Percentiles rank a stretch among this genome's conserved stretches.
These are phyloP conservation scores for Temnothorax rugatulus DNA, from an alignment of 2,888 invertebrate genomes.

Conservation along the genomic window DNA sequence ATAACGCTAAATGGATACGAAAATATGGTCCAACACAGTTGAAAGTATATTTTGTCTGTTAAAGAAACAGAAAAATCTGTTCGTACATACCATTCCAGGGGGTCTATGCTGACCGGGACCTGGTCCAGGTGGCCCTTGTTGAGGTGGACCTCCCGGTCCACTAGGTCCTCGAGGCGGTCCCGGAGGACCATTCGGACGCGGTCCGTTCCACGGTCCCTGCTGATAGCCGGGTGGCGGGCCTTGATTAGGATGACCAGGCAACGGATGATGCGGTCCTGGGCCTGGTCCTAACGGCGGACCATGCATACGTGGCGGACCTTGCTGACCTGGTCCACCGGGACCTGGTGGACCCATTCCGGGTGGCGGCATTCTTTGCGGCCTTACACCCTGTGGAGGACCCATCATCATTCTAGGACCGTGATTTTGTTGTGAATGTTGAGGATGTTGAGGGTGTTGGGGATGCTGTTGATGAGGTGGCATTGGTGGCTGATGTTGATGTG, in stretches of 20 bases:
- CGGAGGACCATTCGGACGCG: constrained; percentile 88
- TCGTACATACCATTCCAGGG: constrained; percentile 87
- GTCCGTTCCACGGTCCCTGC: constrained; percentile 88
- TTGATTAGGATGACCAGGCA: constrained; percentile 87
- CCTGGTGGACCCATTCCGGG: constrained; percentile 87
- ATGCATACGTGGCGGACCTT: constrained; percentile 86
- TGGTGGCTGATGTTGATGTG: constrained; percentile 86
- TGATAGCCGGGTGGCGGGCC: constrained; percentile 89
- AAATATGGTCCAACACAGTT: background rate
- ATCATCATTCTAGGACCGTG: constrained; percentile 88
- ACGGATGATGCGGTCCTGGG: constrained; percentile 88
- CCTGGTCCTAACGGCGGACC: constrained; percentile 87
- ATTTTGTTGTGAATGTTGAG: constrained; percentile 87
- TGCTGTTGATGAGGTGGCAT: constrained; percentile 87
- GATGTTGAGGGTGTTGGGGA: constrained; percentile 87
- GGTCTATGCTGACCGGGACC: constrained; percentile 87
- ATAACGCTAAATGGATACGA: background rate
- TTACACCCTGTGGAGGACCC: constrained; percentile 87
- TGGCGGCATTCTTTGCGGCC: constrained; percentile 83
- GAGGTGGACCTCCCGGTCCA: constrained; percentile 89
- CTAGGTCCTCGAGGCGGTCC: constrained; percentile 87
- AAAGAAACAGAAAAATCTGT: background rate
- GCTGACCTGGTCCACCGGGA: constrained; percentile 88
- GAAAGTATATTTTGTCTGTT: background rate
- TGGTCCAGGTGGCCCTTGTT: constrained; percentile 88